A percentile compares a stretch with the other conserved stretches of the same genome.
Evolutionary conservation across 2,888 invertebrate genomes (phyloP).

Genomic region (Oscheius sp.): DNA sequence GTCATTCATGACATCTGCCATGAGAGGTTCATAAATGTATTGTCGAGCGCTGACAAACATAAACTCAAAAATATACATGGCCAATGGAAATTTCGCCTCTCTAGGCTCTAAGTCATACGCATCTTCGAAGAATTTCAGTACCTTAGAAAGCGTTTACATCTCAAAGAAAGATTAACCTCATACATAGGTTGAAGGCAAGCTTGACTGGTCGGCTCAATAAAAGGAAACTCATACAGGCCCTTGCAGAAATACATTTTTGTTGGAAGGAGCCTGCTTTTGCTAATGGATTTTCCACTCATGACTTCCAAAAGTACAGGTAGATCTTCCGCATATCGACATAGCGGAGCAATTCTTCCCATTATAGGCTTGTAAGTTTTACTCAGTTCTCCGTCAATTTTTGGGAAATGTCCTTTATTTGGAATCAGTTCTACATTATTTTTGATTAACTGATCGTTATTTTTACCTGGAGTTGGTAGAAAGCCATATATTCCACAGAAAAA

Average conservation of each 20-base stretch:
- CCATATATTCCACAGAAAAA: constrained; percentile 21
- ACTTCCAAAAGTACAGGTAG: not conserved
- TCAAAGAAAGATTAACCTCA: not conserved
- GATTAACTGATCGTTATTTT: not conserved
- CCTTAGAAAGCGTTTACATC: not conserved
- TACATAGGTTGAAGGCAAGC: not conserved
- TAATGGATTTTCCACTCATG: not conserved
- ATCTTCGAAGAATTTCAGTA: not conserved
- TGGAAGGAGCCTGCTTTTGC: too few species aligned
- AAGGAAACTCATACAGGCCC: not conserved
- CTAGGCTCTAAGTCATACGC: not conserved
- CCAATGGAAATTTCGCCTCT: not conserved
- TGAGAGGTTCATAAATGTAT: constrained; percentile 8
- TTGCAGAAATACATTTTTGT: not conserved
- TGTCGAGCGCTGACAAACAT: constrained; percentile 9
- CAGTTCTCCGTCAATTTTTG: not conserved
- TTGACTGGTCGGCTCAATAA: not conserved
- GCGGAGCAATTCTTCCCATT: constrained; percentile 12
- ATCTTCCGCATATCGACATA: constrained; percentile 24
- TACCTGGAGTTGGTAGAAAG: constrained; percentile 7
- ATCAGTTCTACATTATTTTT: not conserved
- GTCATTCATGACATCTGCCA: constrained; percentile 24
- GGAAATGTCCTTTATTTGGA: constrained; percentile 19
- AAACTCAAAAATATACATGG: not conserved
- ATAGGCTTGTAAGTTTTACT: not conserved